Evolutionary conservation across 2,797 vertebrate species (phyloP).

Genomic region (Neosilurus mollespiculum): DNA sequence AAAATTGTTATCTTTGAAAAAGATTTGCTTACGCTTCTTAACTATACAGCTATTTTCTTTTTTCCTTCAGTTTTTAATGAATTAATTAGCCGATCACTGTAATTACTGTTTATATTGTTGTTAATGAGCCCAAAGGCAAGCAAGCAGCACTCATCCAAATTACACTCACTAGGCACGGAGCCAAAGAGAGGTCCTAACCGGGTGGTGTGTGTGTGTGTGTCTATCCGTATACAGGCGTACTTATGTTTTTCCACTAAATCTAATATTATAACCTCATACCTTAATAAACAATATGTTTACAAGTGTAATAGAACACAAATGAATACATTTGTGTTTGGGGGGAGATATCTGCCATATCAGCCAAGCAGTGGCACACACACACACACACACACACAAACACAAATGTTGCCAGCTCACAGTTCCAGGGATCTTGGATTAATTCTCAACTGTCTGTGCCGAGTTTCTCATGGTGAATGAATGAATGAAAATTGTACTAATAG

Average conservation of each 20-base stretch:
- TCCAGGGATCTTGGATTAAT: neutral
- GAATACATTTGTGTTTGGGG: neutral
- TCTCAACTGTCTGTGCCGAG: neutral
- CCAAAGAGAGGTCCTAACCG: conserved; percentile 74
- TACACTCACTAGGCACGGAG: conserved; percentile 76
- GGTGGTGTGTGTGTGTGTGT: conserved; percentile 36
- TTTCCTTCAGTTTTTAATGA: conserved; percentile 66
- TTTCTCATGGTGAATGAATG: neutral
- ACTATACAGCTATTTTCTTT: conserved; percentile 68
- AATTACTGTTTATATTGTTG: conserved; percentile 85
- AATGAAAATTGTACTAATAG: neutral
- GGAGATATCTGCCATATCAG: neutral
- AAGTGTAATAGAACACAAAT: neutral
- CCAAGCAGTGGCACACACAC: neutral
- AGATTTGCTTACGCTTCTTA: conserved; percentile 72
- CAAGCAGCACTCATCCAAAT: conserved; percentile 81
- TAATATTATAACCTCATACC: conserved; percentile 5
- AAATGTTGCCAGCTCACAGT: neutral
- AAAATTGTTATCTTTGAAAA: conserved; percentile 74
- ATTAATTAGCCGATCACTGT: conserved; percentile 83
- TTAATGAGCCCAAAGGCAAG: conserved; percentile 84
- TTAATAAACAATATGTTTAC: neutral
- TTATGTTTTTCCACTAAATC: conserved; percentile 8
- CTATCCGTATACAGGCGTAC: neutral
- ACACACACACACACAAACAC: neutral